Base-by-base conservation (phyloP, 2,113 vertebrate species). In the Daubentonia madagascariensis region DNA sequence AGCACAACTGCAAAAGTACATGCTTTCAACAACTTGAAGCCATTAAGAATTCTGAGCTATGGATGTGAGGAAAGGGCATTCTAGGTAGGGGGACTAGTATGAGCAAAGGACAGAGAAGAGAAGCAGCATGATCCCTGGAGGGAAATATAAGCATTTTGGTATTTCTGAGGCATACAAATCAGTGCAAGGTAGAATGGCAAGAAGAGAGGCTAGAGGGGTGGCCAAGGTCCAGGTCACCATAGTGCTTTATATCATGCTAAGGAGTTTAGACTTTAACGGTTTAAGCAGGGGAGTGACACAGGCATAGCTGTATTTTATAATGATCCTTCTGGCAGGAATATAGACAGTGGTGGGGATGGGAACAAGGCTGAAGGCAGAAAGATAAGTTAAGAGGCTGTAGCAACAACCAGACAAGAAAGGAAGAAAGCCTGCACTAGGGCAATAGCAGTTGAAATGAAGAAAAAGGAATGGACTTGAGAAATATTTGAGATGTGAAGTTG, bases 401-500 rank as follows among this genome's bases (percentile, higher is more conserved):
- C 52, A 80, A 32, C 43, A 75, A 23, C 43, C 52, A 91, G 68
- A 43, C 43, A 70, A 87, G 67, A 83, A 50, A 91, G 68, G 68
- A 84, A 92, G 75, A 90, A 8, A 76, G 30, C 28, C 35, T 37
- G 48, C 67, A 70, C 32, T 65, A 78, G 35, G 35, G 45, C 35
- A 90, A 73, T 48, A 95, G 30, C 85, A 93, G 35, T 40, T 87
- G 85, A 92, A 96, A 94, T 89, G 68, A 96, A 89, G 54, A 92
- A 86, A 12, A 28, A 73, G 59, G 40, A 92, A 92, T 5, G 18
- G 35, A 91, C 72, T 89, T 83, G 43, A 67, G 67, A 92, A 85
- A 63, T 79, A 92, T 85, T 85, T 80, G 70, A 94, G 61, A 85
- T 67, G 89, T 70, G 87, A 96, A 96, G 94, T 83, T 85, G 81